Evolutionary conservation across 1,140 invertebrate genomes (phyloP), one percentile per base, ranked within the genome.

Genomic region (Ganaspis sp.): DNA sequence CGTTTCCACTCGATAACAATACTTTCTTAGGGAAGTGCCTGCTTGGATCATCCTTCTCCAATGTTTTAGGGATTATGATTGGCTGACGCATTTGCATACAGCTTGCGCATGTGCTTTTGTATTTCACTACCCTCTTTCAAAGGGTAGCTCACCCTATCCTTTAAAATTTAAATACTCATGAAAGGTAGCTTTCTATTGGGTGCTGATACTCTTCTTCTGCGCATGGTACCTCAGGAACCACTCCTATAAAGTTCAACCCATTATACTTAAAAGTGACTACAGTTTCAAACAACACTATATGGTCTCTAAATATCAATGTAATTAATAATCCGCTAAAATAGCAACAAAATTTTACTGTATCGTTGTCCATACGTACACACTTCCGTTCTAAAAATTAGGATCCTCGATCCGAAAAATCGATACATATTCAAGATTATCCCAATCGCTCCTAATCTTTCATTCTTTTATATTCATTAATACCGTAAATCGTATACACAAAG

Each of bases 11-110:
- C 82, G 88, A 89, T 87, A 88, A 90, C 82, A 87, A 82, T 82
- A 69, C 23, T 21, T 76, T 73, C 75, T 75, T 72, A 77, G 79
- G 69, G 77, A 49, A 0, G n/a, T 34, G 49, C 64, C 69, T 64
- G 77, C 79, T 81, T 81, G 78, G 80, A 77, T 83, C 4, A 71
- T 64, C 76, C 69, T 74, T 79, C 70, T 70, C 69, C 73, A 69
- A 74, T 83, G 69, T 89, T 89, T 89, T 88, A 89, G 88, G 75
- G 69, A 69, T 69, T 79, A 80, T 83, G 80, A 88, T 87, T 87
- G 88, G 88, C 71, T 82, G 34, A 12, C 58, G 38, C 40, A 40
- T 37, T 88, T 86, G 86, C 84, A 87, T 88, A 87, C 70, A 45
- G 23, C 11, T 64, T 75, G 86, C 87, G 84, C 83, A 87, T 86